phyloP scores from a whole-genome alignment of 2,113 vertebrate genomes.

The Gavialis gangeticus region DNA sequence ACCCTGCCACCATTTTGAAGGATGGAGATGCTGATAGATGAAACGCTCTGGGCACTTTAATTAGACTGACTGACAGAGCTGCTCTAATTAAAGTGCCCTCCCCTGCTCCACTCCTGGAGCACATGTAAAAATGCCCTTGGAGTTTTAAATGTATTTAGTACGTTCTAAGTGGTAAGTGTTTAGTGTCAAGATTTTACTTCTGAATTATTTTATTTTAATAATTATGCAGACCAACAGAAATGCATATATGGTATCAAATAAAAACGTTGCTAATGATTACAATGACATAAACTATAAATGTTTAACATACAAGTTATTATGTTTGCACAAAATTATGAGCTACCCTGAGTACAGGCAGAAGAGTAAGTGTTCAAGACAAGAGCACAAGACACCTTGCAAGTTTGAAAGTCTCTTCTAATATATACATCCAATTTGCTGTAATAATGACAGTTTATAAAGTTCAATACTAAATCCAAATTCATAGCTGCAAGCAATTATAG shows the following conservation, averaged over 20 bases:
- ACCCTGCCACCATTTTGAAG: no score
- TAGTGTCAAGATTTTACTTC: background rate
- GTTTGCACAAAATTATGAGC: background rate
- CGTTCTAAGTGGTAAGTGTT: no score
- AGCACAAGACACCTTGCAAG: background rate
- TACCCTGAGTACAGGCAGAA: background rate
- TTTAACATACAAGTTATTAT: background rate
- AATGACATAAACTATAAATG: background rate
- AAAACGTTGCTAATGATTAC: background rate
- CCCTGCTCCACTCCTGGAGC: no score
- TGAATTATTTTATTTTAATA: background rate
- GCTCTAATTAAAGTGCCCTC: no score
- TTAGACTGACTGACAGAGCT: no score
- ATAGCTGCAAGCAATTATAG: background rate
- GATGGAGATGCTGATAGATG: no score
- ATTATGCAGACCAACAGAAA: background rate
- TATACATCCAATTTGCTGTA: background rate
- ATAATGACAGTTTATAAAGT: background rate
- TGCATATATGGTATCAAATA: background rate
- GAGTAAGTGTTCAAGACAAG: background rate
- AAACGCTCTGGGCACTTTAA: no score
- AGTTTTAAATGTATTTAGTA: no score
- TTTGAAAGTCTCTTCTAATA: background rate
- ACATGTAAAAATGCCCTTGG: no score
- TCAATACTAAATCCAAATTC: background rate